phyloP scores from a whole-genome alignment of 2,113 vertebrate genomes.

The Catharus fuscescens region DNA sequence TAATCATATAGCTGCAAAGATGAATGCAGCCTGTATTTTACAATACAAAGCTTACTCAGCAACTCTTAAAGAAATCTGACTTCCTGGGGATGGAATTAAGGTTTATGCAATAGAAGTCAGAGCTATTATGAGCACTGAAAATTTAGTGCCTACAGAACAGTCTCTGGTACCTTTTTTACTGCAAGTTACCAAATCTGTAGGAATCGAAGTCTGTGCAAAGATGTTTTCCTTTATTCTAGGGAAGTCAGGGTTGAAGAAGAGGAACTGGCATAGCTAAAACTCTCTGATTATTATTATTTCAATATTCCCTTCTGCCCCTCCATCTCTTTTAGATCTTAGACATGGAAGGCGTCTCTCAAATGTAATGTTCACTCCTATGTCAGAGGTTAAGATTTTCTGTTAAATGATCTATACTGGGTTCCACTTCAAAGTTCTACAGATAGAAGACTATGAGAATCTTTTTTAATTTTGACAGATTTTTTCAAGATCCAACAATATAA shows the following conservation, averaged over 20 bases:
- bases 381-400: neutral
- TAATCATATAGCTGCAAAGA: neutral
- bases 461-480: neutral
- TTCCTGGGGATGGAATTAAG: neutral
- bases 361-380: neutral
- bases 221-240: neutral
- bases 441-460: neutral
- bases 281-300: neutral
- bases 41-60: neutral
- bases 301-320: neutral
- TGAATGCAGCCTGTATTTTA: neutral
- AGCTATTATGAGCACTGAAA: neutral
- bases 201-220: neutral
- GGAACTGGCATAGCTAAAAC: neutral
- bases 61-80: neutral
- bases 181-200: neutral
- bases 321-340: neutral
- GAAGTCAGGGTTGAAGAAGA: neutral
- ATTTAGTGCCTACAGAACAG: neutral
- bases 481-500: neutral
- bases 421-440: neutral
- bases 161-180: neutral
- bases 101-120: neutral
- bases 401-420: neutral
- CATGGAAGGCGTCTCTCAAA: neutral